These are phyloP conservation scores for Ornithorhynchus anatinus DNA, from an alignment of 2,113 vertebrate genomes.

Conservation along the genomic window DNA sequence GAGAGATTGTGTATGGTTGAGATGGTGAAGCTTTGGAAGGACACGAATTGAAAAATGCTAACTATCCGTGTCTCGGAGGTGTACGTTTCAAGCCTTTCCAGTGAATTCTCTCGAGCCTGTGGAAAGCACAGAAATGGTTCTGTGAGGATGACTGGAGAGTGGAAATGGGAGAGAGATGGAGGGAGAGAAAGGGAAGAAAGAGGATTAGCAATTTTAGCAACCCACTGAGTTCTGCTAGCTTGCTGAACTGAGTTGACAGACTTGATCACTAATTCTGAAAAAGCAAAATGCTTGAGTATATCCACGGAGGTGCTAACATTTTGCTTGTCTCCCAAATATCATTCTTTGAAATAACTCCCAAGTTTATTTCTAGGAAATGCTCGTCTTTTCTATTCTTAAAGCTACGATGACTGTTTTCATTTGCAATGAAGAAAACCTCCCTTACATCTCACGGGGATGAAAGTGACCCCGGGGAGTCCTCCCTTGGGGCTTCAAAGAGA, in stretches of 20 bases:
- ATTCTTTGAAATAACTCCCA: not conserved
- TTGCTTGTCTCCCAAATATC: constrained; percentile 1
- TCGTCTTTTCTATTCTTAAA: not conserved
- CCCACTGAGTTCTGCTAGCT: not conserved
- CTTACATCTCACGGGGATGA: too few species aligned
- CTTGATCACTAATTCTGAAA: constrained; percentile 11
- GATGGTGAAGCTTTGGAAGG: constrained; percentile 8
- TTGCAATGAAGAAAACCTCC: too few species aligned
- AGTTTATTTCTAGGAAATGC: not conserved
- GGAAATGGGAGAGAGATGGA: not conserved
- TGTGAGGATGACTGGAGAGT: not conserved
- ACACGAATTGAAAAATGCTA: constrained; percentile 32
- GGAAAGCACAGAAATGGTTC: not conserved
- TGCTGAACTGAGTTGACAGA: not conserved
- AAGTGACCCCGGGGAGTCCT: too few species aligned
- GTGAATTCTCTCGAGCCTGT: not conserved
- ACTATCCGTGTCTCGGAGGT: constrained; percentile 36
- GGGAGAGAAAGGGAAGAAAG: accelerated
- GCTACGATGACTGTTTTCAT: not conserved
- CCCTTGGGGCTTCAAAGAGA: too few species aligned
- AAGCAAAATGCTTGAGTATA: not conserved
- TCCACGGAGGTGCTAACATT: not conserved
- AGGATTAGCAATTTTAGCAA: not conserved
- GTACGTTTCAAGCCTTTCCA: constrained; percentile 9
- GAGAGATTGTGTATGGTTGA: constrained; percentile 8